These are phyloP conservation scores for Phyllotreta striolata DNA, from an alignment of 2,888 invertebrate genomes.

Conservation along the genomic window DNA sequence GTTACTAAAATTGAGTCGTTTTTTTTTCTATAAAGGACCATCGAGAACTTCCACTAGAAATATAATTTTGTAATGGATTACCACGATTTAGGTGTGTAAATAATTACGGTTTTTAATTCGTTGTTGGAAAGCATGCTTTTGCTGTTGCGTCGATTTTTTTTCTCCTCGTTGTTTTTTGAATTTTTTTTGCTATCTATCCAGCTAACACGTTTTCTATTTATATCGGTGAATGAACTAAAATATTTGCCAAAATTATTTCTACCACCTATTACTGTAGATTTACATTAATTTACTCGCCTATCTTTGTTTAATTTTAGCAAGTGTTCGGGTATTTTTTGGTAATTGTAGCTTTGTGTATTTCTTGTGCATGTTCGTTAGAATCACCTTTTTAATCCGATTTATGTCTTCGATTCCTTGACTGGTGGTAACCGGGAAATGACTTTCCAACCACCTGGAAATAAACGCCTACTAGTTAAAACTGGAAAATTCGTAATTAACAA, in stretches of 20 bases:
- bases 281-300: no score
- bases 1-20: slow-evolving; percentile 36
- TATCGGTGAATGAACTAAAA: slow-evolving; percentile 53
- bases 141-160: slow-evolving; percentile 33
- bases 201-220: slow-evolving; percentile 48
- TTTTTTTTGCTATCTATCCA: slow-evolving; percentile 15
- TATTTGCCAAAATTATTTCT: slow-evolving; percentile 41
- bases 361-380: no score
- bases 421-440: no score
- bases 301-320: neutral
- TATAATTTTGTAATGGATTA: slow-evolving; percentile 54
- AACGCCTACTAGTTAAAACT: no score
- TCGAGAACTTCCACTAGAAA: slow-evolving; percentile 40
- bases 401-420: no score
- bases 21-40: slow-evolving; percentile 38
- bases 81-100: slow-evolving; percentile 57
- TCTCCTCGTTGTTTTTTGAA: slow-evolving; percentile 24
- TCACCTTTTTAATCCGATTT: no score
- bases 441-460: no score
- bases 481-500: no score
- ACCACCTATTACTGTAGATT: slow-evolving; percentile 25
- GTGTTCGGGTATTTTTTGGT: no score
- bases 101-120: slow-evolving; percentile 40
- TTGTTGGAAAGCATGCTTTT: slow-evolving; percentile 39
- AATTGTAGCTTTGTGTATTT: no score